Conservation (phyloP, 2,888 invertebrate genomes). For the Drosophila multiciliata region DNA sequence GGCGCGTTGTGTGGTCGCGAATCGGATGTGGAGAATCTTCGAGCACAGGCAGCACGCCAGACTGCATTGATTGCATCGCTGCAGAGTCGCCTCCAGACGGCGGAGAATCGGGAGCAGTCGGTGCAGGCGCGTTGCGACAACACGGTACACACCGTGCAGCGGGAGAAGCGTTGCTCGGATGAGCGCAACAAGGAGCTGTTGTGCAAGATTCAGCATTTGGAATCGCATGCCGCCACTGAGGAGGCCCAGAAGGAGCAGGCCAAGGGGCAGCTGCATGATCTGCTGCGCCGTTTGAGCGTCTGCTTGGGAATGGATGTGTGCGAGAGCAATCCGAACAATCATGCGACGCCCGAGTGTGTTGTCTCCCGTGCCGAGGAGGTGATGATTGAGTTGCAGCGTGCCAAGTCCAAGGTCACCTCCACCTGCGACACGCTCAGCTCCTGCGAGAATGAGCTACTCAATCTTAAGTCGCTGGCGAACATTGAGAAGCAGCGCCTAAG, state of each 20-base stretch:
- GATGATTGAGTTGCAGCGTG: conserved; percentile 89
- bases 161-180: conserved; percentile 90
- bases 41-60: conserved; percentile 93
- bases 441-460: conserved; percentile 84
- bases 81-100: conserved; percentile 91
- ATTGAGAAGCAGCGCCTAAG: conserved; percentile 91
- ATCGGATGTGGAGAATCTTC: conserved; percentile 92
- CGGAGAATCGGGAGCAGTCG: conserved; percentile 91
- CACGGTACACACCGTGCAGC: conserved; percentile 90
- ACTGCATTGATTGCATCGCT: conserved; percentile 92
- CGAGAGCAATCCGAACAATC: conserved; percentile 86
- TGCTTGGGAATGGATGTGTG: conserved; percentile 90
- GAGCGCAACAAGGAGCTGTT: conserved; percentile 92
- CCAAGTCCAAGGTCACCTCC: conserved; percentile 86
- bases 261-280: conserved; percentile 88
- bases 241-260: conserved; percentile 91
- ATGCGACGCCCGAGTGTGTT: conserved; percentile 88
- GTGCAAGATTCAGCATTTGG: conserved; percentile 90
- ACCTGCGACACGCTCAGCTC: conserved; percentile 85
- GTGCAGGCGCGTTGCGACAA: conserved; percentile 88
- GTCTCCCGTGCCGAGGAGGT: conserved; percentile 92
- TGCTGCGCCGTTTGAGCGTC: conserved; percentile 89
- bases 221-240: conserved; percentile 90
- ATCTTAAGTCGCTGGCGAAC: conserved; percentile 82
- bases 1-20: conserved; percentile 90